Percentiles rank a stretch among this genome's conserved stretches.
These are phyloP conservation scores for Zapornia atra DNA, from an alignment of 2,113 vertebrate species.

Conservation along the genomic window DNA sequence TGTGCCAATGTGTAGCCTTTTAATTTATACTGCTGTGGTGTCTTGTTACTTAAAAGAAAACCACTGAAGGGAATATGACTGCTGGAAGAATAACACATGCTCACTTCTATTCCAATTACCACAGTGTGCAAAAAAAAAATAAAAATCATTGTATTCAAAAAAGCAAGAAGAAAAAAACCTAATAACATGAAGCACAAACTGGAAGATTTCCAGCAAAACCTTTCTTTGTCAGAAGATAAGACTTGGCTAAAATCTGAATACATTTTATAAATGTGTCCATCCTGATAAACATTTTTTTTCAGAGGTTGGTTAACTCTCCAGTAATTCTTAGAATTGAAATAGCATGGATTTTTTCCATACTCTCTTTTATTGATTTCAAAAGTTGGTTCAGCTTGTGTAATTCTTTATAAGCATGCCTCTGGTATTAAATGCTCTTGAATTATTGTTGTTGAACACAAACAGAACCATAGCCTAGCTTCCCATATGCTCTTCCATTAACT, in stretches of 20 bases:
- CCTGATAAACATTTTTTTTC: conserved; percentile 11
- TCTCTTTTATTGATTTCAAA: neutral
- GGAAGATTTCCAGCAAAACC: neutral
- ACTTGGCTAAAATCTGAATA: conserved; percentile 11
- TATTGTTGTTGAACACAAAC: neutral
- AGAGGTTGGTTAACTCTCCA: neutral
- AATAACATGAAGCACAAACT: neutral
- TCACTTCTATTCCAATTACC: neutral
- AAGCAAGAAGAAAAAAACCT: neutral
- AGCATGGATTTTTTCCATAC: neutral
- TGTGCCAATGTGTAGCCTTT: conserved; percentile 48
- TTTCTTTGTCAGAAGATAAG: neutral
- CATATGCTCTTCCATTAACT: neutral
- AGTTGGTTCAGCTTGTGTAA: neutral
- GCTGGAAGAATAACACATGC: neutral
- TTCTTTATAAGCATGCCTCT: neutral
- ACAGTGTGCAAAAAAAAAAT: neutral
- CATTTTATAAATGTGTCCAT: neutral
- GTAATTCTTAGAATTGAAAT: neutral
- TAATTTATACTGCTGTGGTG: conserved; percentile 37
- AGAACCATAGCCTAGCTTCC: neutral
- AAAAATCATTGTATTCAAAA: neutral
- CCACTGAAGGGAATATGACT: conserved; percentile 10
- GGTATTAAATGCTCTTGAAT: neutral
- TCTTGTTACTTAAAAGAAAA: conserved; percentile 37